Evolutionary conservation across 35 echinoderm and acorn worm genomes (phyloP).

Genomic region (Lytechinus variegatus): DNA sequence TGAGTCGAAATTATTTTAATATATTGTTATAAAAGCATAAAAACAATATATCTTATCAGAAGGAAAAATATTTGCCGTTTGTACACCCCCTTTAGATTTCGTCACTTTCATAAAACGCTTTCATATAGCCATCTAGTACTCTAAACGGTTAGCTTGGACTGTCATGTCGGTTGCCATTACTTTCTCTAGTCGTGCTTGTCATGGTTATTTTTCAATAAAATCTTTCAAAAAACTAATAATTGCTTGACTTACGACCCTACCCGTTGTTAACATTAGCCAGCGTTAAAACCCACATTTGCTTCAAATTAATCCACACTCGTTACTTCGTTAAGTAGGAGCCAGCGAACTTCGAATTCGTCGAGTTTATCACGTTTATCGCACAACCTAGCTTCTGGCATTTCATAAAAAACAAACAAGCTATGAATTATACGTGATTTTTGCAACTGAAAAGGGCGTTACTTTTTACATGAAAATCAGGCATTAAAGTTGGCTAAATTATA

Average conservation of each 20-base stretch:
- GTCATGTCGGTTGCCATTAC: neutral
- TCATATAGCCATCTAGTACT: neutral
- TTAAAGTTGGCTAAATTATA: too few species aligned
- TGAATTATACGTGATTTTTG: neutral
- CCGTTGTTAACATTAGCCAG: neutral
- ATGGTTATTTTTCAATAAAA: neutral
- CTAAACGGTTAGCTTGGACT: neutral
- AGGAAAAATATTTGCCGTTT: too few species aligned
- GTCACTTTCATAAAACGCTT: too few species aligned
- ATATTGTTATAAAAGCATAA: too few species aligned
- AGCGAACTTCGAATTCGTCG: neutral
- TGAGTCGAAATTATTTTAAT: too few species aligned
- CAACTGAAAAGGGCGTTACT: too few species aligned
- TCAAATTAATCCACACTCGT: conserved; percentile 4
- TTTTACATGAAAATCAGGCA: too few species aligned
- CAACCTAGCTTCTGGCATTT: neutral
- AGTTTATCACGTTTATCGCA: neutral
- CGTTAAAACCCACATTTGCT: neutral
- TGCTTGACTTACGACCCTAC: neutral
- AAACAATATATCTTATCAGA: too few species aligned
- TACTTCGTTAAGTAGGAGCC: neutral
- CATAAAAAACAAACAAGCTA: neutral
- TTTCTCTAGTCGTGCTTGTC: neutral
- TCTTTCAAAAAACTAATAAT: conserved; percentile 6
- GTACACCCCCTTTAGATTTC: too few species aligned